Percentiles rank a stretch among this genome's conserved stretches.
Evolutionary conservation across 1,140 invertebrate genomes (phyloP).

Genomic region (Rhyacophila brunnea): DNA sequence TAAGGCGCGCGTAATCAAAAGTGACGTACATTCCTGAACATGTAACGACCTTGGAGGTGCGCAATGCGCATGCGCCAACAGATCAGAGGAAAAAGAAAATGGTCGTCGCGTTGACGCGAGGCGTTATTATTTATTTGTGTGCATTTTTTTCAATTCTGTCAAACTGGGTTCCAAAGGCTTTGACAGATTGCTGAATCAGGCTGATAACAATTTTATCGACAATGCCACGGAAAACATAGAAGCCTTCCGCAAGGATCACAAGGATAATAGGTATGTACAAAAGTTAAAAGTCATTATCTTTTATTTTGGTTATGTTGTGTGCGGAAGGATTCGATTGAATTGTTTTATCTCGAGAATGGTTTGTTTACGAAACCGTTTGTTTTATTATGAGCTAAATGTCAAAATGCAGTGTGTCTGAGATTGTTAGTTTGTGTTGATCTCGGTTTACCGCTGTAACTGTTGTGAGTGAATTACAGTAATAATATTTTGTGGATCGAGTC

Average conservation of each 20-base stretch:
- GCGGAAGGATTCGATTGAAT: too few species aligned
- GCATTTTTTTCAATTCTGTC: conserved; percentile 18
- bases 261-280: conserved; percentile 50
- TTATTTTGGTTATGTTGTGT: conserved; percentile 7
- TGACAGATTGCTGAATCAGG: conserved; percentile 48
- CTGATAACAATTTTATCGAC: conserved; percentile 50
- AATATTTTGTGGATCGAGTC: conserved; percentile 49
- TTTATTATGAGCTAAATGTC: too few species aligned
- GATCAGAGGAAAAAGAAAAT: conserved; percentile 11
- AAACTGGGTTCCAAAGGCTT: conserved; percentile 55
- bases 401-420: too few species aligned
- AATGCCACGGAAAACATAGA: conserved; percentile 53
- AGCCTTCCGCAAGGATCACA: conserved; percentile 49
- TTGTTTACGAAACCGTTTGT: too few species aligned
- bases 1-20: not conserved
- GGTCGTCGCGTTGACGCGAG: conserved; percentile 10
- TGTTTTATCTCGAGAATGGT: too few species aligned
- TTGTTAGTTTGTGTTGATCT: too few species aligned
- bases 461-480: too few species aligned
- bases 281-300: not conserved
- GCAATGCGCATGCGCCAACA: conserved; percentile 4
- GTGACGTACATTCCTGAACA: conserved; percentile 11
- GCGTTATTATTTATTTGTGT: conserved; percentile 4
- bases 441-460: conserved; percentile 4
- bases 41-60: conserved; percentile 13